phyloP scores from a whole-genome alignment of 1,140 invertebrate species.

The Bicyclus anynana region DNA sequence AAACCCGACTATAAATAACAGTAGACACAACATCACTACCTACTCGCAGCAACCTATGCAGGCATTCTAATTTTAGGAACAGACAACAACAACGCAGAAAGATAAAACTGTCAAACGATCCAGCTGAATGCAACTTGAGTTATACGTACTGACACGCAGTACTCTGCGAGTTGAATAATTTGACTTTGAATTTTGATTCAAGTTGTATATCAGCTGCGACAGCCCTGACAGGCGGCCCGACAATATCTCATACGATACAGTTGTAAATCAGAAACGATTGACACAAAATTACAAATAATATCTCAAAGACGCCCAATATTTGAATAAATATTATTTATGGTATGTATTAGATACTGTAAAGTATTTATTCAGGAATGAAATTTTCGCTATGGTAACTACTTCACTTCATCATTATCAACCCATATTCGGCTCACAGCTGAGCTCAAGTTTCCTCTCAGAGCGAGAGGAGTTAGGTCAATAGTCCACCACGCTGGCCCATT shows the following conservation, averaged over 20 bases:
- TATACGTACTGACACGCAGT: conserved; percentile 1
- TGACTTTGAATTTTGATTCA: conserved; percentile 24
- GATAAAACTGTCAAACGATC: not conserved
- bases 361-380: too few species aligned
- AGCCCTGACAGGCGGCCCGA: conserved; percentile 15
- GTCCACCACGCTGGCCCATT: too few species aligned
- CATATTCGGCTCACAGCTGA: too few species aligned
- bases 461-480: too few species aligned
- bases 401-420: too few species aligned
- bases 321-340: not conserved
- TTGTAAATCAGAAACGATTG: conserved; percentile 28
- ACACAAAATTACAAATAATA: conserved; percentile 18
- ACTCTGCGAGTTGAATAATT: conserved; percentile 21
- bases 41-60: too few species aligned
- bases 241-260: conserved; percentile 19
- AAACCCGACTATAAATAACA: too few species aligned
- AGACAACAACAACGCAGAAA: not conserved
- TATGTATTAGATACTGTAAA: too few species aligned
- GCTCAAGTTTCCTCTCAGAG: too few species aligned
- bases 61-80: not conserved
- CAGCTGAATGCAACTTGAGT: not conserved
- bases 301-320: conserved; percentile 5
- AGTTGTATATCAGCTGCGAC: conserved; percentile 25
- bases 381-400: too few species aligned
- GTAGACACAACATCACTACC: too few species aligned